phyloP scores from a whole-genome alignment of 2,113 vertebrate species.

The Hirundichthys speculiger region DNA sequence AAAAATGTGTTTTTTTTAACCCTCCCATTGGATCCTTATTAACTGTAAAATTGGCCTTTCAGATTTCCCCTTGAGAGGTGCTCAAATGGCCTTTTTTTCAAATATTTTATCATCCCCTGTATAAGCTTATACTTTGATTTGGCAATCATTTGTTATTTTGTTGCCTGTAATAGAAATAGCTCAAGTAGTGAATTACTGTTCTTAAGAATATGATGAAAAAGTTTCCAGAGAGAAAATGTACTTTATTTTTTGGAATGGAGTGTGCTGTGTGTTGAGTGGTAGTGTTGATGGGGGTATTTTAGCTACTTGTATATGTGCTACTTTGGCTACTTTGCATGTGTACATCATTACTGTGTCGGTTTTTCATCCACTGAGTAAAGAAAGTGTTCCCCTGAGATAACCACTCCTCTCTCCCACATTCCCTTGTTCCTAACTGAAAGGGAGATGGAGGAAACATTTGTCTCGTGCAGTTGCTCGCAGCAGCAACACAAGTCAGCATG shows the following conservation, averaged over 20 bases:
- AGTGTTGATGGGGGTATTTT: conserved; percentile 27
- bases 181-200: too few relatives aligned
- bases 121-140: too few relatives aligned
- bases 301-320: conserved; percentile 38
- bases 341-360: conserved; percentile 80
- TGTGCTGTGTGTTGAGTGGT: conserved; percentile 25
- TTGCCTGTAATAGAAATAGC: too few relatives aligned
- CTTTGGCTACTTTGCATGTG: conserved; percentile 47
- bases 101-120: too few relatives aligned
- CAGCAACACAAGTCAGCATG: conserved; percentile 77
- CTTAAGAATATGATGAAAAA: too few relatives aligned
- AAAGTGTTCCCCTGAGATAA: conserved; percentile 69
- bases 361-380: conserved; percentile 70
- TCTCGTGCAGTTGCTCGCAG: conserved; percentile 70
- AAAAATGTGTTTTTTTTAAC: too few relatives aligned
- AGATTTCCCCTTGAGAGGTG: too few relatives aligned
- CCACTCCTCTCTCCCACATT: conserved; percentile 46
- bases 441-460: conserved; percentile 57
- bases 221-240: too few relatives aligned
- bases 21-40: too few relatives aligned
- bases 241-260: conserved; percentile 4
- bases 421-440: conserved; percentile 47
- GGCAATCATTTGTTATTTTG: too few relatives aligned
- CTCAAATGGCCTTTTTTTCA: too few relatives aligned
- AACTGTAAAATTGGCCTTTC: too few relatives aligned